Percentiles rank a stretch among this genome's conserved stretches.
These are phyloP conservation scores for Oopsacas minuta DNA, from an alignment of 37 sponge, comb jelly and placozoan genomes.

Conservation along the genomic window DNA sequence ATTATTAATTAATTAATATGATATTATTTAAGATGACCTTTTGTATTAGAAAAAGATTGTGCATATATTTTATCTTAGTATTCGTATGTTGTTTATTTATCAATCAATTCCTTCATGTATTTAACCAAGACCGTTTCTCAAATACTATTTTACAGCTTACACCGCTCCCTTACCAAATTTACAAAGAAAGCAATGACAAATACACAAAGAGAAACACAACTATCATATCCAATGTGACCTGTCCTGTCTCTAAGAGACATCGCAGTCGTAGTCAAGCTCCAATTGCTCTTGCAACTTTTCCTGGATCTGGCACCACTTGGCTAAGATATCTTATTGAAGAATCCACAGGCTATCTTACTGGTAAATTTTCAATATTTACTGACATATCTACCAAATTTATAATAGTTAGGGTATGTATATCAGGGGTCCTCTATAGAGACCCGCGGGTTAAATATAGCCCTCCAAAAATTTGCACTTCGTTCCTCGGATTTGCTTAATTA, in stretches of 20 bases:
- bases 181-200: not conserved
- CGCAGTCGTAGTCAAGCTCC: not conserved
- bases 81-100: not conserved
- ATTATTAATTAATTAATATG: no score
- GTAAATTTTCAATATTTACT: no score
- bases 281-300: conserved; percentile 24
- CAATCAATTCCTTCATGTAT: not conserved
- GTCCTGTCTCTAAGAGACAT: not conserved
- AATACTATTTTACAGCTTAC: not conserved
- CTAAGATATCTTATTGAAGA: conserved; percentile 24
- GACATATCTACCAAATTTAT: no score
- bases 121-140: not conserved
- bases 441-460: no score
- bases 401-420: no score
- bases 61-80: not conserved
- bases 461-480: no score
- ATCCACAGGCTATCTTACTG: conserved; percentile 12
- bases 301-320: conserved; percentile 24
- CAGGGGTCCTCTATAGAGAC: no score
- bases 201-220: no score
- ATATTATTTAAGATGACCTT: no score
- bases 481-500: no score
- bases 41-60: not conserved
- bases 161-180: not conserved
- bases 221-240: not conserved